phyloP scores from a whole-genome alignment of 2,113 vertebrate genomes.

The Talpa occidentalis region DNA sequence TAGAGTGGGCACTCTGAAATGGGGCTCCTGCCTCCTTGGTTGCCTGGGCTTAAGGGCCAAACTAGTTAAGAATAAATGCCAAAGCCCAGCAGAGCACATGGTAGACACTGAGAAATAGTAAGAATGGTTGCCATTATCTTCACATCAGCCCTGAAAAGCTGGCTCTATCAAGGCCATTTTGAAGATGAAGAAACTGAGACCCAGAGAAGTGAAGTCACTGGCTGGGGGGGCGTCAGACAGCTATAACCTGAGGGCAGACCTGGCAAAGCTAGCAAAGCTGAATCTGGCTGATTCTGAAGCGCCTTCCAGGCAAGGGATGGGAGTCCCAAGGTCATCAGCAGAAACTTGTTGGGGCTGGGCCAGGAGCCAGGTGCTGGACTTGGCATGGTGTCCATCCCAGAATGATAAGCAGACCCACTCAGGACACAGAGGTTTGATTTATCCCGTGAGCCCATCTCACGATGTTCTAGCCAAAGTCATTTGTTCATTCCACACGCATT shows the following conservation, averaged over 20 bases:
- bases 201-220: conserved; percentile 37
- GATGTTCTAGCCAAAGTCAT: background rate
- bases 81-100: background rate
- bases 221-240: background rate
- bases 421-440: background rate
- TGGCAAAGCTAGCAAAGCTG: background rate
- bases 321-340: conserved; percentile 9
- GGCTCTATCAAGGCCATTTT: background rate
- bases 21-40: background rate
- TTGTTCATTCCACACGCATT: background rate
- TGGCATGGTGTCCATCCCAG: background rate
- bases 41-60: background rate
- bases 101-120: background rate
- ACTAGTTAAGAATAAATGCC: background rate
- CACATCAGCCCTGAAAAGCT: background rate
- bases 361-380: background rate
- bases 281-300: background rate
- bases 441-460: background rate
- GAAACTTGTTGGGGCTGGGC: background rate
- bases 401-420: background rate
- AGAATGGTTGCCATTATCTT: background rate
- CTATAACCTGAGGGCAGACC: background rate
- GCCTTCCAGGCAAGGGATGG: background rate
- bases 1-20: background rate
- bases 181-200: conserved; percentile 35